Percentiles rank a stretch among this genome's conserved stretches.
Evolutionary conservation across 2,888 invertebrate genomes (phyloP).

Genomic region (Acheta domesticus): DNA sequence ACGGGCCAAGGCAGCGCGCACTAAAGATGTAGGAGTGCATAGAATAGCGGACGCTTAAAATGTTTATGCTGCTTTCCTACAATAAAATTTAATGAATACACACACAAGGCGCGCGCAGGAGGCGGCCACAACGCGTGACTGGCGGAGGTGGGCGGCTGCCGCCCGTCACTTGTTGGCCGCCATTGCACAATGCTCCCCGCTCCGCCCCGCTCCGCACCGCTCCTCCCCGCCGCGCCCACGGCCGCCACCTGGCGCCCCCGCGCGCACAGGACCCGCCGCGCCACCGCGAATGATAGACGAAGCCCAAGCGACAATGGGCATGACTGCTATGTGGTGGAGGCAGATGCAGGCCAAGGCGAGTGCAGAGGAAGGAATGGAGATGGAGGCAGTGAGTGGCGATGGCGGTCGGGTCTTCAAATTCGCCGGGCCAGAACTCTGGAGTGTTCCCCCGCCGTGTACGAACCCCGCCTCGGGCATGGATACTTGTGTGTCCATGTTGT

Average conservation of each 20-base stretch:
- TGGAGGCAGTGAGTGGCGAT: too few species aligned
- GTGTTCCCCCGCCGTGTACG: too few species aligned
- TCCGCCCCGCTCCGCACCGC: neutral
- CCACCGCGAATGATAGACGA: too few species aligned
- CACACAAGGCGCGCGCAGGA: neutral
- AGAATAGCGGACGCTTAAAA: neutral
- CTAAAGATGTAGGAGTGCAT: conserved; percentile 18
- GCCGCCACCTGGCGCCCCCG: neutral
- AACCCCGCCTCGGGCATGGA: too few species aligned
- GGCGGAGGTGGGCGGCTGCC: conserved; percentile 4
- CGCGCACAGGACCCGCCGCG: neutral
- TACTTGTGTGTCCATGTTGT: too few species aligned
- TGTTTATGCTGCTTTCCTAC: neutral
- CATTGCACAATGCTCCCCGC: neutral
- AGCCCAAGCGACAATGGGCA: too few species aligned
- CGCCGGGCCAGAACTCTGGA: too few species aligned
- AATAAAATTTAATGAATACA: conserved; percentile 10
- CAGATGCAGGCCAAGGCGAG: too few species aligned
- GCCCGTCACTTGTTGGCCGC: too few species aligned
- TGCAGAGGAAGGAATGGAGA: too few species aligned
- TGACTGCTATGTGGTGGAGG: too few species aligned
- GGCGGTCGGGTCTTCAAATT: too few species aligned
- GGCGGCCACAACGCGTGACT: neutral
- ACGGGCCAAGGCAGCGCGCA: neutral
- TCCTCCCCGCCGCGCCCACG: neutral